phyloP scores from a whole-genome alignment of 2,888 invertebrate genomes.

The Drosophila formosana region DNA sequence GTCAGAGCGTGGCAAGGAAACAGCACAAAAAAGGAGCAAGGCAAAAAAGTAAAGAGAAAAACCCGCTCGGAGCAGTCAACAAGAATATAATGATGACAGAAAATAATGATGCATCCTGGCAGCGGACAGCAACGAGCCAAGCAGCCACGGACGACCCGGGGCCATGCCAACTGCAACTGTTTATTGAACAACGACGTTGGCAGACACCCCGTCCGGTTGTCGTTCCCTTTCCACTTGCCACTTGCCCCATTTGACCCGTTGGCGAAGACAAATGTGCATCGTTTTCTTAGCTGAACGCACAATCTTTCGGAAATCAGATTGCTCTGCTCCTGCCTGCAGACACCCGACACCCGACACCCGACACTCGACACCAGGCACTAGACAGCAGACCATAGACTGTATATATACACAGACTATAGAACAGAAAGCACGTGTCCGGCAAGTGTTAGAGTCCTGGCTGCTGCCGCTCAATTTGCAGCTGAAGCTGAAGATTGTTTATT shows the following conservation, averaged over 20 bases:
- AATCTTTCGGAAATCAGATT: slow-evolving; percentile 74
- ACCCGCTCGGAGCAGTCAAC: slow-evolving; percentile 61
- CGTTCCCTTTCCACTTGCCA: neutral
- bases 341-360: neutral
- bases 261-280: slow-evolving; percentile 69
- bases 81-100: slow-evolving; percentile 80
- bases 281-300: slow-evolving; percentile 79
- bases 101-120: slow-evolving; percentile 80
- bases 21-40: slow-evolving; percentile 15
- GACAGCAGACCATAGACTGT: slow-evolving; percentile 15
- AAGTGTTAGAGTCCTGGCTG: slow-evolving; percentile 37
- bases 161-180: slow-evolving; percentile 63
- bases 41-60: slow-evolving; percentile 5
- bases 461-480: slow-evolving; percentile 47
- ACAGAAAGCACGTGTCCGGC: slow-evolving; percentile 43
- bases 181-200: slow-evolving; percentile 64
- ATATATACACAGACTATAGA: slow-evolving; percentile 1
- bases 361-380: neutral
- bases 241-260: slow-evolving; percentile 6
- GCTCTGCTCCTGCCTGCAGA: slow-evolving; percentile 31
- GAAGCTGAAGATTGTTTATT: slow-evolving; percentile 63
- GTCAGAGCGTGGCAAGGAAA: slow-evolving; percentile 53
- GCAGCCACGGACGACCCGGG: slow-evolving; percentile 28
- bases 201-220: slow-evolving; percentile 31
- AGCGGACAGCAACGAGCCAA: slow-evolving; percentile 34